A percentile compares a stretch with the other conserved stretches of the same genome.
These are phyloP conservation scores for Drosophila mayaguana DNA, from an alignment of 2,888 invertebrate genomes.

Conservation along the genomic window DNA sequence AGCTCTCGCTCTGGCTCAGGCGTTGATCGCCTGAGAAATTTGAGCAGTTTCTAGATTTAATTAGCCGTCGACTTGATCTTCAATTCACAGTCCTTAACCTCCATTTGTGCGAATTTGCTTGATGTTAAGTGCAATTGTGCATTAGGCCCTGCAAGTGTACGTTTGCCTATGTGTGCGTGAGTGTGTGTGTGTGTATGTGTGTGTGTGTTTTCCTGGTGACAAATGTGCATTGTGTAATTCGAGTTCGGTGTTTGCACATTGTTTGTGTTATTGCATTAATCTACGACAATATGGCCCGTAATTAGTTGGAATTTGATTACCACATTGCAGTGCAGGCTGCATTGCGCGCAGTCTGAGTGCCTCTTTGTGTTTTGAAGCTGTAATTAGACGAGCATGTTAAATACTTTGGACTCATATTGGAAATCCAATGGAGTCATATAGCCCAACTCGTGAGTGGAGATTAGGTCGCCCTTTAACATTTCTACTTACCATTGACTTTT, in stretches of 20 bases:
- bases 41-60: constrained; percentile 60
- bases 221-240: constrained; percentile 61
- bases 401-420: constrained; percentile 67
- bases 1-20: not conserved
- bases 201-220: constrained; percentile 20
- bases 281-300: constrained; percentile 78
- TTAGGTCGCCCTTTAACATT: not conserved
- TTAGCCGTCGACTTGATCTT: constrained; percentile 71
- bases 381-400: constrained; percentile 51
- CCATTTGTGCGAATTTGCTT: constrained; percentile 48
- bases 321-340: constrained; percentile 44
- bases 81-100: constrained; percentile 36
- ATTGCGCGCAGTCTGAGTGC: constrained; percentile 53
- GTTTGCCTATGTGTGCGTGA: constrained; percentile 8
- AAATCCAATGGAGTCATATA: constrained; percentile 20
- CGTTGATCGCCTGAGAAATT: constrained; percentile 60
- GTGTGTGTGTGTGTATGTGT: constrained; percentile 25
- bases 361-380: constrained; percentile 51
- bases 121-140: constrained; percentile 54
- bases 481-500: too few relatives aligned
- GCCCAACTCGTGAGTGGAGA: constrained; percentile 2
- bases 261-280: constrained; percentile 79
- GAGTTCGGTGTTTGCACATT: constrained; percentile 71
- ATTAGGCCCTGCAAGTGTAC: constrained; percentile 33
- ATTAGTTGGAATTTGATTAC: constrained; percentile 80